phyloP scores from a whole-genome alignment of 2,797 vertebrate genomes.

The Falco novaeseelandiae region DNA sequence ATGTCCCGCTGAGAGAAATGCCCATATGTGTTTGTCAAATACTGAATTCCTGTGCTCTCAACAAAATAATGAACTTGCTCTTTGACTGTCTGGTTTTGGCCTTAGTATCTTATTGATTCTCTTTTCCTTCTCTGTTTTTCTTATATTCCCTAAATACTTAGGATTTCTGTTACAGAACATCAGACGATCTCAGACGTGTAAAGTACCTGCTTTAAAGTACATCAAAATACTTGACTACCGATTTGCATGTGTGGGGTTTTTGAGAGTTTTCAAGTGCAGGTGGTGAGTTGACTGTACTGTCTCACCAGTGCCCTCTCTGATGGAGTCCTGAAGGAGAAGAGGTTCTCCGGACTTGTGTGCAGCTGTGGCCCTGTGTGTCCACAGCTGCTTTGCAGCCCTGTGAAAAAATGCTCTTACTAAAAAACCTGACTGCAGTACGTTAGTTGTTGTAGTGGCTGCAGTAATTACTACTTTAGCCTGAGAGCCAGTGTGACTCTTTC shows the following conservation, averaged over 20 bases:
- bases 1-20: neutral
- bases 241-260: neutral
- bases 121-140: neutral
- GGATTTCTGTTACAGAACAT: neutral
- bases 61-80: neutral
- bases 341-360: neutral
- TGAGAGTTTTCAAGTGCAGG: neutral
- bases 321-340: neutral
- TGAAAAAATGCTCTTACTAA: neutral
- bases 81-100: neutral
- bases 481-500: neutral
- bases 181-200: fast-evolving
- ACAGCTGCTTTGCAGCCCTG: neutral
- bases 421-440: neutral
- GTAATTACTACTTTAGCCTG: neutral
- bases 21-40: neutral
- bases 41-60: neutral
- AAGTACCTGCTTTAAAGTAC: neutral
- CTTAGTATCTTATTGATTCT: neutral
- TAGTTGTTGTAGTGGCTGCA: neutral
- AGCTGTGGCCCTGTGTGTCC: neutral
- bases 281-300: neutral
- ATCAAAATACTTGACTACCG: neutral
- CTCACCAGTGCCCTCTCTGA: neutral
- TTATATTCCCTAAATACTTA: neutral